Evolutionary conservation across 2,797 vertebrate genomes (phyloP).

Genomic region (Otolemur crassicaudatus): DNA sequence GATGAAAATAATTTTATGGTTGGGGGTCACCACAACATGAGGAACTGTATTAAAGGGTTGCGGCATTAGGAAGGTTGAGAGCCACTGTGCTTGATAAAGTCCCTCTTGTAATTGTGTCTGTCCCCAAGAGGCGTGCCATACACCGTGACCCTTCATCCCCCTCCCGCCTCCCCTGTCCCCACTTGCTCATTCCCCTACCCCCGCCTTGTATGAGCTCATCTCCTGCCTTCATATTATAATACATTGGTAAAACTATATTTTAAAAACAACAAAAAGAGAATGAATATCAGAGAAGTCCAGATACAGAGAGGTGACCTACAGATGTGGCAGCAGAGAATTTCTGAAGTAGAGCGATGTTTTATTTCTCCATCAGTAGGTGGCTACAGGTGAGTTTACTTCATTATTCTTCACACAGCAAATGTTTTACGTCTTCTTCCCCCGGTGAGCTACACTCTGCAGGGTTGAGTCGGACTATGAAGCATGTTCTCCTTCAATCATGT

Average conservation of each 20-base stretch:
- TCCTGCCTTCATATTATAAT: too few relatives aligned
- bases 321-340: background rate
- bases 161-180: too few relatives aligned
- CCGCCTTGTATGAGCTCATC: too few relatives aligned
- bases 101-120: too few relatives aligned
- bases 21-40: too few relatives aligned
- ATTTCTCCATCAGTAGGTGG: background rate
- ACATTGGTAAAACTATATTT: background rate
- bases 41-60: too few relatives aligned
- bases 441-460: background rate
- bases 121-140: too few relatives aligned
- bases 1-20: too few relatives aligned
- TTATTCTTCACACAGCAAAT: background rate
- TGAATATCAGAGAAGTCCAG: slow-evolving; percentile 39
- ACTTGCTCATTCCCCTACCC: too few relatives aligned
- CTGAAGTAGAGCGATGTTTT: background rate
- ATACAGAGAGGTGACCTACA: background rate
- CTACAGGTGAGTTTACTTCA: background rate
- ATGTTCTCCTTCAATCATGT: background rate
- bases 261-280: background rate
- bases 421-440: background rate
- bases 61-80: too few relatives aligned
- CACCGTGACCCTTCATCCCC: too few relatives aligned
- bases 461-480: background rate
- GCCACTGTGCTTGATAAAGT: too few relatives aligned